A percentile compares a stretch with the other conserved stretches of the same genome.
These are phyloP conservation scores for Steromphala cineraria DNA, from an alignment of 2,888 invertebrate species.

Conservation along the genomic window DNA sequence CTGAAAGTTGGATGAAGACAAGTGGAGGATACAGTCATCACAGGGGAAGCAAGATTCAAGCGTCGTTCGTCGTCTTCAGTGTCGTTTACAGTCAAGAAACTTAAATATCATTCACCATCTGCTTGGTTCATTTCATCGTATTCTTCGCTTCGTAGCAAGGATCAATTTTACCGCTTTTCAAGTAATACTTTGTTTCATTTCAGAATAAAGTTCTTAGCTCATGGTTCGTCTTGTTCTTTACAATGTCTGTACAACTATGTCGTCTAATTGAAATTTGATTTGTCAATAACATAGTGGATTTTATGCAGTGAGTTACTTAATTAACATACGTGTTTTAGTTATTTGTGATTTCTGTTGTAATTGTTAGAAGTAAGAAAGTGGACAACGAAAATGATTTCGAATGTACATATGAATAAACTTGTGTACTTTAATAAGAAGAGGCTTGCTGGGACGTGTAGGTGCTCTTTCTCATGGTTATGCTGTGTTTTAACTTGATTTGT, in stretches of 20 bases:
- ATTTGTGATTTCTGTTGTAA: neutral
- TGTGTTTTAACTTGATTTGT: no score
- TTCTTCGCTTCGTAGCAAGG: neutral
- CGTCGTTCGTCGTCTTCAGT: neutral
- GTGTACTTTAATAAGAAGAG: neutral
- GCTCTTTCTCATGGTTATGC: no score
- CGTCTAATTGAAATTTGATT: neutral
- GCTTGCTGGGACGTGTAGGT: no score
- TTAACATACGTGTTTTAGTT: neutral
- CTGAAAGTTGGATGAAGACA: no score
- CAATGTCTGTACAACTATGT: neutral
- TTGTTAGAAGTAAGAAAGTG: neutral
- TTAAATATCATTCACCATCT: neutral
- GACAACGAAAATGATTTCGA: neutral
- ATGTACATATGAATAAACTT: neutral
- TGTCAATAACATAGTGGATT: neutral
- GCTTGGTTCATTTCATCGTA: neutral
- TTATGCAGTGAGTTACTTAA: neutral
- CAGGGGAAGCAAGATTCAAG: neutral
- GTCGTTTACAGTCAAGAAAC: neutral
- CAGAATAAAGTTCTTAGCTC: constrained; percentile 9
- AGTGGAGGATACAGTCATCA: neutral
- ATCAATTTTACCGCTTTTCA: neutral
- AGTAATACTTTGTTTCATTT: neutral
- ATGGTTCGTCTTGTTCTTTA: neutral